These are phyloP conservation scores for Patella depressa DNA, from an alignment of 2,888 invertebrate genomes.

Conservation along the genomic window DNA sequence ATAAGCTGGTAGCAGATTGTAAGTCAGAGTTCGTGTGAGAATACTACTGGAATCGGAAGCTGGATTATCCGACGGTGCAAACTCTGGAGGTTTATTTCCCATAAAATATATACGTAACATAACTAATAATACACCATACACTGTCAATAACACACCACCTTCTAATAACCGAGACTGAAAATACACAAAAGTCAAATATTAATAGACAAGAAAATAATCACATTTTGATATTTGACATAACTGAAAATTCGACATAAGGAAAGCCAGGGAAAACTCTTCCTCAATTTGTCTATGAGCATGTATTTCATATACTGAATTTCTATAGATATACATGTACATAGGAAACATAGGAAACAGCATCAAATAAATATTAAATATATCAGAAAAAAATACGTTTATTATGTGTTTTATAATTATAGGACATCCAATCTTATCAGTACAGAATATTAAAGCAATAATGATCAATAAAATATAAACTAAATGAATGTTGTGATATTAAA, in stretches of 20 bases:
- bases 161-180: slow-evolving; percentile 46
- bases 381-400: too few relatives aligned
- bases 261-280: too few relatives aligned
- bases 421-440: too few relatives aligned
- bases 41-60: slow-evolving; percentile 88
- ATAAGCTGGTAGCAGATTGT: slow-evolving; percentile 90
- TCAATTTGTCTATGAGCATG: too few relatives aligned
- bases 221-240: not conserved
- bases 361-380: too few relatives aligned
- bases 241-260: not conserved
- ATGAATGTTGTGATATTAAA: too few relatives aligned
- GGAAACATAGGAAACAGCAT: too few relatives aligned
- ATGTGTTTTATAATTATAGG: too few relatives aligned
- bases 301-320: too few relatives aligned
- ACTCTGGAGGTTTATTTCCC: slow-evolving; percentile 80
- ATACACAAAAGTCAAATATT: slow-evolving; percentile 6
- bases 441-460: too few relatives aligned
- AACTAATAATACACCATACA: slow-evolving; percentile 80
- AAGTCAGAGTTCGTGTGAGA: slow-evolving; percentile 88
- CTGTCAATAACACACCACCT: slow-evolving; percentile 74
- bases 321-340: too few relatives aligned
- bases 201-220: not conserved
- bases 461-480: too few relatives aligned
- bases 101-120: slow-evolving; percentile 85
- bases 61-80: slow-evolving; percentile 96